These are phyloP conservation scores for Synanceia verrucosa DNA, from an alignment of 2,797 vertebrate species.

Conservation along the genomic window DNA sequence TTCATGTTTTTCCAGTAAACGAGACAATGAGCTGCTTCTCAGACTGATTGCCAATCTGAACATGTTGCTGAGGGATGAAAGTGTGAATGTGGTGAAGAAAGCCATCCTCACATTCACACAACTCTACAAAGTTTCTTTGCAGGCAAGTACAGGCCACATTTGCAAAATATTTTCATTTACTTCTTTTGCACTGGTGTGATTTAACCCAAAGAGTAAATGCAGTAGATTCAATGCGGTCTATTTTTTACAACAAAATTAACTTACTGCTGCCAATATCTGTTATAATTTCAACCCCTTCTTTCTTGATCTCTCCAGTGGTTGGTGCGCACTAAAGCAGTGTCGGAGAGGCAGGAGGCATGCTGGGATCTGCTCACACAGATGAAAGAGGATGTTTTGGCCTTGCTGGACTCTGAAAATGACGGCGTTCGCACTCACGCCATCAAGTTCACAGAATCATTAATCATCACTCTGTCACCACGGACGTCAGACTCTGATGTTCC, in stretches of 20 bases:
- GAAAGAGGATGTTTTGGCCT: conserved; percentile 89
- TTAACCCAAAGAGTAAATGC: not conserved
- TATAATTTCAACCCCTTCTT: not conserved
- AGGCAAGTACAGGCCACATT: conserved; percentile 76
- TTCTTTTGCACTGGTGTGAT: not conserved
- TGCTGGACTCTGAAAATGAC: conserved; percentile 94
- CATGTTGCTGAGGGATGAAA: conserved; percentile 93
- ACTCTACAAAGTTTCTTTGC: conserved; percentile 92
- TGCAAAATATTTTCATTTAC: not conserved
- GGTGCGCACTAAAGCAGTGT: conserved; percentile 86
- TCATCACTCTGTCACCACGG: conserved; percentile 91
- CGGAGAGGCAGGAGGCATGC: conserved; percentile 92
- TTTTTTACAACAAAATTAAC: not conserved
- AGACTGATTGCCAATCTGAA: conserved; percentile 94
- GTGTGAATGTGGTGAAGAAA: conserved; percentile 96
- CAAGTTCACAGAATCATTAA: conserved; percentile 94
- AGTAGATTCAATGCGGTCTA: not conserved
- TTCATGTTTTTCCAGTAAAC: conserved; percentile 81
- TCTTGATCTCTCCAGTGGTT: conserved; percentile 90
- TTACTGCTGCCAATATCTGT: not conserved
- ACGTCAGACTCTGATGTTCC: conserved; percentile 90
- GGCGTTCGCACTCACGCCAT: conserved; percentile 95
- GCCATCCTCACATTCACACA: conserved; percentile 95
- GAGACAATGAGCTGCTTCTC: conserved; percentile 92
- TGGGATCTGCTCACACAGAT: conserved; percentile 95